Conservation (phyloP, 2,113 vertebrate species). For the Menidia beryllina region DNA sequence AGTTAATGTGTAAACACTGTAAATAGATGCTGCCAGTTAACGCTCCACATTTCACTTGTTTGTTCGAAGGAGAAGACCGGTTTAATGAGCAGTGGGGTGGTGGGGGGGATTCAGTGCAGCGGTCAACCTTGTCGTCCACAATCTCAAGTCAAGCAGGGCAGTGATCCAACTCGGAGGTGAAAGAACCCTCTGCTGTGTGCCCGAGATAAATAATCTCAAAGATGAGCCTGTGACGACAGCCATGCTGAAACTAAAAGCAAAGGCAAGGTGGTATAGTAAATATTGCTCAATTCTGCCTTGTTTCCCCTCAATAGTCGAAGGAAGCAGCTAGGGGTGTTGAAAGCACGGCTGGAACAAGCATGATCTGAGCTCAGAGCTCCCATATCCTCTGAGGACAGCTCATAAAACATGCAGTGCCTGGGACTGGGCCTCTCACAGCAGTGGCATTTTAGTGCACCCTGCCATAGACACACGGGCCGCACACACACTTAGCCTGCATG, state of each 20-base stretch:
- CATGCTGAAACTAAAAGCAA: slow-evolving; percentile 35
- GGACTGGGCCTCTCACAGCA: slow-evolving; percentile 67
- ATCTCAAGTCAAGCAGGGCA: slow-evolving; percentile 45
- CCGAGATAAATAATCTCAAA: slow-evolving; percentile 56
- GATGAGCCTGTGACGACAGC: slow-evolving; percentile 43
- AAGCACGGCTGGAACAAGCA: slow-evolving; percentile 74
- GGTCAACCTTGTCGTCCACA: slow-evolving; percentile 63
- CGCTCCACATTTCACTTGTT: slow-evolving; percentile 45
- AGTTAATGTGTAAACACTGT: slow-evolving; percentile 26
- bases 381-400: slow-evolving; percentile 76
- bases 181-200: slow-evolving; percentile 43
- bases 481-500: slow-evolving; percentile 49
- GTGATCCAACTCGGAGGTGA: slow-evolving; percentile 47
- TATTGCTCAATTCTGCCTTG: slow-evolving; percentile 54
- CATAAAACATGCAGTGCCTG: slow-evolving; percentile 83
- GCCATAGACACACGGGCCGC: slow-evolving; percentile 46
- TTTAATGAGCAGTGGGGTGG: slow-evolving; percentile 34
- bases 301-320: slow-evolving; percentile 36
- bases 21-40: slow-evolving; percentile 41
- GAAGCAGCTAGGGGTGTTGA: slow-evolving; percentile 60
- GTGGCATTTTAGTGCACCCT: slow-evolving; percentile 68
- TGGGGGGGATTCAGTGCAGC: slow-evolving; percentile 47
- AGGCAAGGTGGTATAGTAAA: slow-evolving; percentile 56
- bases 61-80: slow-evolving; percentile 50
- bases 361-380: slow-evolving; percentile 76